A percentile compares a stretch with the other conserved stretches of the same genome.
phyloP scores from a whole-genome alignment of 2,888 invertebrate genomes.

The Cylloceria caligata region DNA sequence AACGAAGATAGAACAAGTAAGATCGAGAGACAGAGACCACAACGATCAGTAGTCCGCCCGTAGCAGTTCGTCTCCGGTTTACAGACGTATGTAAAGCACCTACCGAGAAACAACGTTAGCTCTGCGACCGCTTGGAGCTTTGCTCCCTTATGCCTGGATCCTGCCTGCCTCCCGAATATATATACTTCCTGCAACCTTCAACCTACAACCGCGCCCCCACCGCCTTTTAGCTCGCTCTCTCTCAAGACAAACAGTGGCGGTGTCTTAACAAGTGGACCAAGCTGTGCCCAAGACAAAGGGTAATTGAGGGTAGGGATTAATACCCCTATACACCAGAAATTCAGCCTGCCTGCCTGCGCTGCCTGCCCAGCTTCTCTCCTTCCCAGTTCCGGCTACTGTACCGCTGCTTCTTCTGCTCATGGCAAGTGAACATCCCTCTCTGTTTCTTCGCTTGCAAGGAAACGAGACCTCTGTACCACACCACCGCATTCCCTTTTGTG shows the following conservation, averaged over 20 bases:
- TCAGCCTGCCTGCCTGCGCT: slow-evolving; percentile 56
- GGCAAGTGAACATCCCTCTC: slow-evolving; percentile 56
- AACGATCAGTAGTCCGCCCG: slow-evolving; percentile 84
- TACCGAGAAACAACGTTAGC: slow-evolving; percentile 80
- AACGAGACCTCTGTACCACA: slow-evolving; percentile 55
- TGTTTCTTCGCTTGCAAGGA: slow-evolving; percentile 64
- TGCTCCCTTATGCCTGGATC: slow-evolving; percentile 36
- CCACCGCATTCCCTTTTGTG: slow-evolving; percentile 63
- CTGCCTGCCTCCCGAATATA: slow-evolving; percentile 14
- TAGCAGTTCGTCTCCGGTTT: slow-evolving; percentile 84
- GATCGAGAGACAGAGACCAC: slow-evolving; percentile 75
- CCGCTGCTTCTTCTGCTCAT: slow-evolving; percentile 52
- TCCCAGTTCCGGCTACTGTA: slow-evolving; percentile 44
- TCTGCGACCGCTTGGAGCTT: slow-evolving; percentile 58
- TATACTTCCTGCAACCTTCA: slow-evolving; percentile 37
- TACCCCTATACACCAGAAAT: slow-evolving; percentile 84
- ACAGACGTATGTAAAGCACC: slow-evolving; percentile 83
- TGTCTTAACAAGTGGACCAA: slow-evolving; percentile 85
- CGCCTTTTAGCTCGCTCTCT: slow-evolving; percentile 74
- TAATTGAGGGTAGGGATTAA: slow-evolving; percentile 85
- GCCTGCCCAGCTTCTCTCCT: slow-evolving; percentile 38
- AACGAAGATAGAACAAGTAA: slow-evolving; percentile 60
- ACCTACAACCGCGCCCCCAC: slow-evolving; percentile 53
- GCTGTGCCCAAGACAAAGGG: slow-evolving; percentile 85
- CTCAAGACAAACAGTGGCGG: slow-evolving; percentile 85